Evolutionary conservation across 2,113 vertebrate species (phyloP).

Genomic region (Meleagris gallopavo): DNA sequence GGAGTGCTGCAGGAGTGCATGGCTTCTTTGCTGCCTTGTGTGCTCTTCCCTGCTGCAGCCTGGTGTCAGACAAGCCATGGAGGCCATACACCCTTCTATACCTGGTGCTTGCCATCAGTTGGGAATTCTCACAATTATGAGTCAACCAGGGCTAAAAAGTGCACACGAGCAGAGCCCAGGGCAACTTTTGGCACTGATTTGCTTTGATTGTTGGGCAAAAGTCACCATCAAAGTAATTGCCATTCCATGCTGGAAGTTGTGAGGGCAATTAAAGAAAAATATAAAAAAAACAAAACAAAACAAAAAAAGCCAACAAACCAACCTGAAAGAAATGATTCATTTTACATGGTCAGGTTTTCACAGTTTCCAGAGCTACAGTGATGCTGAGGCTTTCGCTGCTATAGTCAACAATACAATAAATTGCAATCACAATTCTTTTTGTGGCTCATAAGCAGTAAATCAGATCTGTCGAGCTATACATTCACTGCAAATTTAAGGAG

Average conservation of each 20-base stretch:
- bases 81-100: neutral
- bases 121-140: constrained; percentile 29
- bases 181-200: neutral
- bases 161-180: neutral
- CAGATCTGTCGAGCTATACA: constrained; percentile 65
- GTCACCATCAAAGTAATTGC: neutral
- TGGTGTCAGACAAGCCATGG: neutral
- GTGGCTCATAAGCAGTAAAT: constrained; percentile 73
- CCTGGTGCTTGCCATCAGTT: neutral
- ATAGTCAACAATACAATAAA: neutral
- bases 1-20: neutral
- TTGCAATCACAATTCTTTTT: constrained; percentile 25
- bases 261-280: neutral
- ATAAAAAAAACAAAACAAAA: neutral
- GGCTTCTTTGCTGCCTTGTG: neutral
- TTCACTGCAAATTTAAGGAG: constrained; percentile 76
- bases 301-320: neutral
- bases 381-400: neutral
- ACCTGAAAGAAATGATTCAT: neutral
- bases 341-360: neutral
- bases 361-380: neutral
- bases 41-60: neutral
- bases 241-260: neutral
- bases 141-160: neutral
- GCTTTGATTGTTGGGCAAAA: neutral